Evolutionary conservation across 2,797 vertebrate species (phyloP), one percentile per base, ranked within the genome.

Genomic region (Aldrovandia affinis): DNA sequence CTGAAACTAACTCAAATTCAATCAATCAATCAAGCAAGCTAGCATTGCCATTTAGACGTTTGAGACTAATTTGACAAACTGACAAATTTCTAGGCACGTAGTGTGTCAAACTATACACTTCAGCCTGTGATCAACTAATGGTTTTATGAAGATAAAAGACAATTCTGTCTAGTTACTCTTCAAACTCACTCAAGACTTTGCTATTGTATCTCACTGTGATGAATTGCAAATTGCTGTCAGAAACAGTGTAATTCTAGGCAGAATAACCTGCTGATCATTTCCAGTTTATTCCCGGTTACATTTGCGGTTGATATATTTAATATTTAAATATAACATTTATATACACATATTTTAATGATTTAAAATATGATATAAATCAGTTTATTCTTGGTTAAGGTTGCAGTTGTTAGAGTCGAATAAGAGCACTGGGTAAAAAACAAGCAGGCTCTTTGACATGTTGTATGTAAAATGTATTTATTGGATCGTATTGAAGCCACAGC

Each of bases 81-180:
- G 18, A 25, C 78, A 30, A 28, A 68, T 68, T 68, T 65, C 44
- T 50, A 14, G 9, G 22, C 28, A 52, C 18, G 22, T 36, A 61
- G 47, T 22, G 39, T 33, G 30, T 30, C 52, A 68, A 33, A 65
- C 30, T 63, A 25, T 39, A 39, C 18, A 55, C 22, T 33, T 84
- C 44, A 80, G 39, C 78, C 78, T 39, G 12, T 65, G 57, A 83
- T 83, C 78, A 79, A 79, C 57, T 83, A 55, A 84, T 52, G 30
- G 20, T 75, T 25, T 63, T 42, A 6, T 54, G 3, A 33, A 36
- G 39, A 70, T 52, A 79, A 57, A 78, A 20, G 54, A 78, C 39
- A 65, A 61, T 78, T 39, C 30, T 65, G 5, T 78, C 36, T 70
- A 78, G 55, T 47, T 84, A 65, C 80, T 84, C 59, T 84, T 80